Evolutionary conservation across 1,140 invertebrate genomes (phyloP).

Genomic region (Drosophila arawakana): DNA sequence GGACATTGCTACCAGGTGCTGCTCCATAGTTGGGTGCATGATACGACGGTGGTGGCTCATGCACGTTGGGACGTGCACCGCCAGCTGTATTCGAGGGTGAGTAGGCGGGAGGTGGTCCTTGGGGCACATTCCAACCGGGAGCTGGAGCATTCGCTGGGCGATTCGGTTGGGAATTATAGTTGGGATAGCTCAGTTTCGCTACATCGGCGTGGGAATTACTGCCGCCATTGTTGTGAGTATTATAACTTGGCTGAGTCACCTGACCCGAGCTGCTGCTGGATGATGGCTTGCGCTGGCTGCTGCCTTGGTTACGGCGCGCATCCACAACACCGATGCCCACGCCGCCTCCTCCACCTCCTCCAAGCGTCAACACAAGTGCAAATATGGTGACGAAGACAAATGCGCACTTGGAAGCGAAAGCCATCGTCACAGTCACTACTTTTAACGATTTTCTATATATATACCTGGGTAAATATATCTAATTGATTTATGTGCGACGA

Average conservation of each 20-base stretch:
- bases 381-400: conserved; percentile 50
- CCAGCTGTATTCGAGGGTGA: conserved; percentile 69
- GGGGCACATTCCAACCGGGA: conserved; percentile 78
- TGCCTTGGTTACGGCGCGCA: conserved; percentile 66
- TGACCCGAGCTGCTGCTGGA: conserved; percentile 77
- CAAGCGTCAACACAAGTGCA: conserved; percentile 62
- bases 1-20: conserved; percentile 59
- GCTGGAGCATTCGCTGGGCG: conserved; percentile 53
- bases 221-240: conserved; percentile 48
- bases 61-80: conserved; percentile 68
- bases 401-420: conserved; percentile 38
- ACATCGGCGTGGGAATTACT: conserved; percentile 74
- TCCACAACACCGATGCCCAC: conserved; percentile 54
- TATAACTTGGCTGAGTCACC: conserved; percentile 73
- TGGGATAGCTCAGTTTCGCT: conserved; percentile 78
- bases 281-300: conserved; percentile 64
- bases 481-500: conserved; percentile 1
- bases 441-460: conserved; percentile 53
- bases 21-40: conserved; percentile 67
- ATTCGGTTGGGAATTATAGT: conserved; percentile 79
- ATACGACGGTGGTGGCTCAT: conserved; percentile 72
- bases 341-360: conserved; percentile 3
- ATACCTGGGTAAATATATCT: conserved; percentile 6
- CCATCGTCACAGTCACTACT: conserved; percentile 43
- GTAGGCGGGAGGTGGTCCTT: conserved; percentile 73